These are phyloP conservation scores for Garrulus glandarius DNA, from an alignment of 2,797 vertebrate genomes.

Conservation along the genomic window DNA sequence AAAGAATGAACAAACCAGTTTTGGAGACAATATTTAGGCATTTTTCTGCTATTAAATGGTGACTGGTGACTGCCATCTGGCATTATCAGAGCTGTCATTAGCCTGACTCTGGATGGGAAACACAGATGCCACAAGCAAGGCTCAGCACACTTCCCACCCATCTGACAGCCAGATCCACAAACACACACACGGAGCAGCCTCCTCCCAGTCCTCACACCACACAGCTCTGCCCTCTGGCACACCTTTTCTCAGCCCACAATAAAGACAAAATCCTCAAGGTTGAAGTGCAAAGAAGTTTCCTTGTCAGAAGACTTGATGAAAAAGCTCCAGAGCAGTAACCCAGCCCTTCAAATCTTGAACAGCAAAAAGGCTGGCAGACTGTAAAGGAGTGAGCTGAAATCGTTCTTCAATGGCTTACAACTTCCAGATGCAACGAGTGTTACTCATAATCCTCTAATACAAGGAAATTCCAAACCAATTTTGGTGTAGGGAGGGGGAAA, in stretches of 20 bases:
- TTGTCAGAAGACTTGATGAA: not conserved
- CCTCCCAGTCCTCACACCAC: not conserved
- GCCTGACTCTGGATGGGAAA: not conserved
- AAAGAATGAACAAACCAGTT: not conserved
- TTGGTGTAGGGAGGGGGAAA: not conserved
- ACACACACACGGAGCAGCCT: fast-evolving
- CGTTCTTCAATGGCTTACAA: not conserved
- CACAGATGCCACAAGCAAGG: not conserved
- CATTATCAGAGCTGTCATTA: constrained; percentile 47
- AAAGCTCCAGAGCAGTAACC: fast-evolving
- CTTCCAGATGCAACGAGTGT: not conserved
- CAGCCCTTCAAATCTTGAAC: not conserved
- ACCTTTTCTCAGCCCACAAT: not conserved
- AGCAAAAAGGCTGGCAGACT: not conserved
- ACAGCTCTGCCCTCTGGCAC: not conserved
- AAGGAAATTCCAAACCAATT: not conserved
- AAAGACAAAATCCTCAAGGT: not conserved
- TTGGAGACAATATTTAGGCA: constrained; percentile 4
- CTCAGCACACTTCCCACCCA: not conserved
- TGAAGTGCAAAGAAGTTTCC: not conserved
- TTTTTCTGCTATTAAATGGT: not conserved
- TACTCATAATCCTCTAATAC: not conserved
- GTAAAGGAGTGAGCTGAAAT: not conserved
- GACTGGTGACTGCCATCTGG: constrained; percentile 30
- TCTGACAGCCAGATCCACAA: not conserved